Evolutionary conservation across 2,113 vertebrate genomes (phyloP).

Genomic region (Serilophus lunatus): DNA sequence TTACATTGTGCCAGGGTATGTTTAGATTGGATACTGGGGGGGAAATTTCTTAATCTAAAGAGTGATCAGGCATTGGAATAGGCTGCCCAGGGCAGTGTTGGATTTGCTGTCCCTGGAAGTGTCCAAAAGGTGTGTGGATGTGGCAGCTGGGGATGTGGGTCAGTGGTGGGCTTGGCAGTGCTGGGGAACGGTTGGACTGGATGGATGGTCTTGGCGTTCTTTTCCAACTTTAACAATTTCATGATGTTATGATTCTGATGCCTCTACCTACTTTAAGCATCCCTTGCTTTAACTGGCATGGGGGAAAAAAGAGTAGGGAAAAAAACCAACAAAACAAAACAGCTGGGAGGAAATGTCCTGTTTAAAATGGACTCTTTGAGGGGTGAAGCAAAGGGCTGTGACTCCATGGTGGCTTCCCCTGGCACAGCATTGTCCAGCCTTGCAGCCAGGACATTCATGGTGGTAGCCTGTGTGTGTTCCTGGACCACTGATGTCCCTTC

Average conservation of each 20-base stretch:
- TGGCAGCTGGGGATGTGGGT: neutral
- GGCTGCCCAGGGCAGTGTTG: neutral
- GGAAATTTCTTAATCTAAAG: neutral
- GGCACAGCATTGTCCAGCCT: neutral
- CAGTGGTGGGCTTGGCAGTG: neutral
- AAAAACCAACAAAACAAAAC: neutral
- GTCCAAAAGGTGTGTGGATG: neutral
- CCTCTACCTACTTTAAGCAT: neutral
- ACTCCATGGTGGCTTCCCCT: neutral
- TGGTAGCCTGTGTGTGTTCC: slow-evolving; percentile 7
- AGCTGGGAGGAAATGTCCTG: neutral
- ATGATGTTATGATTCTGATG: neutral
- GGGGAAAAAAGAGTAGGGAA: accelerated
- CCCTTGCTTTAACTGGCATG: neutral
- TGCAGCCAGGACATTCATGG: neutral
- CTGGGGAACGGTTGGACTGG: neutral
- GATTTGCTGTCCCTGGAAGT: neutral
- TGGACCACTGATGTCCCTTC: slow-evolving; percentile 32
- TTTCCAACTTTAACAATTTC: neutral
- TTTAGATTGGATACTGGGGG: neutral
- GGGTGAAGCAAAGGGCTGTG: neutral
- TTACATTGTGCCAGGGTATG: neutral
- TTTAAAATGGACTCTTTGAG: neutral
- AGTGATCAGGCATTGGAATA: neutral
- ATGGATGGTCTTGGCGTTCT: neutral